phyloP scores from a whole-genome alignment of 2,113 vertebrate species.

The Leiothrix lutea region DNA sequence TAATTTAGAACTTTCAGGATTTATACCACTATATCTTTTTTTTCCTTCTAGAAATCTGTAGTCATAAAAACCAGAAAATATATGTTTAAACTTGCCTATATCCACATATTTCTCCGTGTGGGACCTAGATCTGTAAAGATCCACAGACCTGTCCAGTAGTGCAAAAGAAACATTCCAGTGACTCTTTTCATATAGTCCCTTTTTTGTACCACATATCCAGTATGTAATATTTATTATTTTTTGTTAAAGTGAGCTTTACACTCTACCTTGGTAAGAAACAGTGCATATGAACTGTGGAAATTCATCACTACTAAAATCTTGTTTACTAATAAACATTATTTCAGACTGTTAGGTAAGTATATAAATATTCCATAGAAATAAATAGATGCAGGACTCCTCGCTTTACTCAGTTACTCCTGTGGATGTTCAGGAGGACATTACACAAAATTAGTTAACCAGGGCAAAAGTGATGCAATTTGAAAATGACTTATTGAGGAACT shows the following conservation, averaged over 20 bases:
- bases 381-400: background rate
- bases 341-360: background rate
- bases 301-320: constrained; percentile 6
- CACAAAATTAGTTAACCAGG: background rate
- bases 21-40: background rate
- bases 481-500: background rate
- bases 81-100: background rate
- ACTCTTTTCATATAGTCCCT: background rate
- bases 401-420: background rate
- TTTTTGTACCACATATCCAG: background rate
- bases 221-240: background rate
- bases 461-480: background rate
- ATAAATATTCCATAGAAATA: background rate
- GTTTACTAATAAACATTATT: background rate
- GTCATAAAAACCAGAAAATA: background rate
- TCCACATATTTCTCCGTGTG: background rate
- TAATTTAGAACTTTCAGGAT: background rate
- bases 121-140: background rate
- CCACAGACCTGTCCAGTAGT: background rate
- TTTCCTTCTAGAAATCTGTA: background rate
- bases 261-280: background rate
- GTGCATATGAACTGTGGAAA: background rate
- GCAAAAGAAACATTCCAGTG: background rate
- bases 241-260: background rate
- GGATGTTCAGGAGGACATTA: background rate